Evolutionary conservation across 2,888 invertebrate genomes (phyloP).

Genomic region (Melolontha melolontha): DNA sequence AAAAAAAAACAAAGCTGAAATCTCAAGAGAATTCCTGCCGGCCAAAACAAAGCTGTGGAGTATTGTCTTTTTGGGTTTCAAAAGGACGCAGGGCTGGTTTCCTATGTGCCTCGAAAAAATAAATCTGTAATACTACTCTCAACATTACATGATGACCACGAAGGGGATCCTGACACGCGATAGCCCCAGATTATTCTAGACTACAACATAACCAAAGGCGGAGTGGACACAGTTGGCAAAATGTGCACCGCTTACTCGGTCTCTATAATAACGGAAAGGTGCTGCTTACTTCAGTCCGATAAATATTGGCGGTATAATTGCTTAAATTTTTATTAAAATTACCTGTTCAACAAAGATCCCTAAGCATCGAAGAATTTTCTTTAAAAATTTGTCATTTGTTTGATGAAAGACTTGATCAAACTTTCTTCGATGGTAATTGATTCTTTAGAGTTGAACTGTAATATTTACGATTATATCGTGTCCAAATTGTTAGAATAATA

Average conservation of each 20-base stretch:
- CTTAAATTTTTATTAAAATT: too few relatives aligned
- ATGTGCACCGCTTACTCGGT: too few relatives aligned
- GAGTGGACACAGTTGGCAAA: conserved; percentile 5
- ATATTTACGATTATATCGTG: too few relatives aligned
- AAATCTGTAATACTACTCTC: conserved; percentile 3
- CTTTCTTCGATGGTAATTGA: too few relatives aligned
- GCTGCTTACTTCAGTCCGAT: background rate
- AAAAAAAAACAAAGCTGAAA: conserved; percentile 15
- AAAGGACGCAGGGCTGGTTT: background rate
- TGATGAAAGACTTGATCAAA: too few relatives aligned
- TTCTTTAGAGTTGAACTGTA: too few relatives aligned
- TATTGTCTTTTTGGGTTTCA: background rate
- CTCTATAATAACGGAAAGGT: too few relatives aligned
- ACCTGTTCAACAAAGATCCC: too few relatives aligned
- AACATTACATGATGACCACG: background rate
- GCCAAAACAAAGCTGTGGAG: background rate
- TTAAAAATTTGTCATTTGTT: too few relatives aligned
- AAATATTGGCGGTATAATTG: too few relatives aligned
- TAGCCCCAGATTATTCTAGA: background rate
- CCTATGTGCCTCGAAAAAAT: background rate
- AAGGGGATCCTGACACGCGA: background rate
- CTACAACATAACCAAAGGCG: conserved; percentile 3
- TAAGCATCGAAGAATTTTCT: too few relatives aligned
- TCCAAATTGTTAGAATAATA: too few relatives aligned
- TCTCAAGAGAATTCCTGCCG: background rate